Evolutionary conservation across 2,113 vertebrate genomes (phyloP).

Genomic region (Craseonycteris thonglongyai): DNA sequence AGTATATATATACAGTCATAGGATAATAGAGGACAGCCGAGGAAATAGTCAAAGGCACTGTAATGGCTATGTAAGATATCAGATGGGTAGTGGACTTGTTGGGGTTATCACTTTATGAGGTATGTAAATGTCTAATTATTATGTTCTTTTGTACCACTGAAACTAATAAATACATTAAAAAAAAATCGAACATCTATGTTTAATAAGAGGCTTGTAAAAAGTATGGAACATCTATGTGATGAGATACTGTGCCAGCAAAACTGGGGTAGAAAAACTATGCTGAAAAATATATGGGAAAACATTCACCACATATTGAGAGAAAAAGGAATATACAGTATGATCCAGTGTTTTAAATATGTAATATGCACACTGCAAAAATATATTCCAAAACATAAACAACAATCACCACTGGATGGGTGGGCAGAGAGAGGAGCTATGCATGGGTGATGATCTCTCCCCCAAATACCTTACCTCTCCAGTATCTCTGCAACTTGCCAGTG

Average conservation of each 20-base stretch:
- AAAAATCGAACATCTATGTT: too few species aligned
- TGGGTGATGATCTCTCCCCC: background rate
- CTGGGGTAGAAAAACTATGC: background rate
- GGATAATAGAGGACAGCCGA: too few species aligned
- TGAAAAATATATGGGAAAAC: background rate
- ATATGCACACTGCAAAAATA: background rate
- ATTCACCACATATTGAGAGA: background rate
- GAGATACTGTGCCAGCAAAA: background rate
- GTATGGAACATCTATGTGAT: background rate
- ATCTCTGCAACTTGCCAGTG: slow-evolving; percentile 98
- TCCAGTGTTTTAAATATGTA: background rate
- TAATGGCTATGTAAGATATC: too few species aligned
- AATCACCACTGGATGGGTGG: background rate
- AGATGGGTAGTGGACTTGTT: too few species aligned
- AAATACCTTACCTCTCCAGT: slow-evolving; percentile 90
- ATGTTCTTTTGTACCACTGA: too few species aligned
- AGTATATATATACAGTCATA: too few species aligned
- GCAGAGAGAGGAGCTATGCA: background rate
- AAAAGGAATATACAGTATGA: background rate
- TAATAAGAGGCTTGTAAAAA: background rate
- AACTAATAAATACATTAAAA: too few species aligned
- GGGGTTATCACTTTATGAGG: too few species aligned
- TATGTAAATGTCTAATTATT: too few species aligned
- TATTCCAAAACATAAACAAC: background rate
- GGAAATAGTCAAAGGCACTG: too few species aligned